Evolutionary conservation across 2,797 vertebrate species (phyloP).

Genomic region (Argentina silus): DNA sequence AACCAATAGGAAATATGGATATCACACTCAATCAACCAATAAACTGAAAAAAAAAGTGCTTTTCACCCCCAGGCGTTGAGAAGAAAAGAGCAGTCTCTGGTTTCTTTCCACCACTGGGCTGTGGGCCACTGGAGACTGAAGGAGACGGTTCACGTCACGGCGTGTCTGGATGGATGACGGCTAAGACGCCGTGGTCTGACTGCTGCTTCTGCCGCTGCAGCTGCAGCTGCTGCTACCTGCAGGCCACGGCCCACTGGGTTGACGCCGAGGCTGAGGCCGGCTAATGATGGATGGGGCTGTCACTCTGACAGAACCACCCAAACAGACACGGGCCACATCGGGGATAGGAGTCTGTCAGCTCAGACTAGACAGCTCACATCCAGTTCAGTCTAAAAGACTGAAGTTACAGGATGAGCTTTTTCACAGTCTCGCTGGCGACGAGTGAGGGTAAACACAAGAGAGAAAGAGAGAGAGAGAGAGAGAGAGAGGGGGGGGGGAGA

Average conservation of each 20-base stretch:
- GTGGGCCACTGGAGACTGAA: no score
- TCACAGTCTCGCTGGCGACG: not conserved
- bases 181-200: no score
- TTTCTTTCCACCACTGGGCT: no score
- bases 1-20: no score
- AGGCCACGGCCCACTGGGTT: conserved; percentile 41
- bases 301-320: conserved; percentile 24
- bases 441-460: not conserved
- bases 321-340: not conserved
- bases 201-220: not conserved
- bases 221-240: conserved; percentile 53
- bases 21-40: no score
- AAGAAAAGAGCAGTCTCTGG: no score
- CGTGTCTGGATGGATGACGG: no score
- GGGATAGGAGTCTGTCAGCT: no score
- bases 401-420: not conserved
- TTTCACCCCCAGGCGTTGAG: no score
- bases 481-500: not conserved
- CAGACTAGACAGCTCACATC: no score
- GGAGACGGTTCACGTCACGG: no score
- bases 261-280: conserved; percentile 42
- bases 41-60: no score
- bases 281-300: conserved; percentile 44
- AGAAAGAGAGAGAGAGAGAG: not conserved
- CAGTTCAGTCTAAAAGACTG: not conserved